Percentiles rank a stretch among this genome's conserved stretches.
Conservation (phyloP, 2,797 vertebrate species). For the Dipus sagitta region DNA sequence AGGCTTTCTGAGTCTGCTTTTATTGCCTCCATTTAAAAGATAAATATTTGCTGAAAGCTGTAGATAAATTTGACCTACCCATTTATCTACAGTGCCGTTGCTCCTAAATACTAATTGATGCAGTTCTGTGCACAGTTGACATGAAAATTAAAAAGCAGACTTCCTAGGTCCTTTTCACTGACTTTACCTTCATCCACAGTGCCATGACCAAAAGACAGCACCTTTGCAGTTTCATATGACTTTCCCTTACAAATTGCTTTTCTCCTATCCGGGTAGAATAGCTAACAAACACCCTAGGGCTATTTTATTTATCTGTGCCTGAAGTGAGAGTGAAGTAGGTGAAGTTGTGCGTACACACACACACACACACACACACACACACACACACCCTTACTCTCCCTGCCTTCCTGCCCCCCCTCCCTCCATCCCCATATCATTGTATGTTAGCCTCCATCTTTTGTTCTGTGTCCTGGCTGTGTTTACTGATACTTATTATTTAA, state of each 20-base stretch:
- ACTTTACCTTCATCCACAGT: neutral
- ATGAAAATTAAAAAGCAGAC: neutral
- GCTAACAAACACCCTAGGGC: neutral
- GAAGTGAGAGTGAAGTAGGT: neutral
- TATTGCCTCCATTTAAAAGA: slow-evolving; percentile 54
- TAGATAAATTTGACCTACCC: slow-evolving; percentile 12
- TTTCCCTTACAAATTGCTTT: slow-evolving; percentile 10
- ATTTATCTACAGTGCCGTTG: neutral
- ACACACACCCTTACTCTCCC: too few species aligned
- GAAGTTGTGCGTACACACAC: neutral
- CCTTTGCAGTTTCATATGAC: neutral
- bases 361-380: too few species aligned
- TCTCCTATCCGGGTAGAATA: neutral
- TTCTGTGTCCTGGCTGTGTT: slow-evolving; percentile 7
- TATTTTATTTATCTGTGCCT: neutral
- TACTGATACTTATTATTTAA: slow-evolving; percentile 70
- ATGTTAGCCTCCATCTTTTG: slow-evolving; percentile 19
- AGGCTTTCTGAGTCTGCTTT: neutral
- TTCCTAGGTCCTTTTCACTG: neutral
- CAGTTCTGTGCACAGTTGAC: neutral
- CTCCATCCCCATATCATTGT: neutral
- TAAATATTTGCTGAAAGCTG: slow-evolving; percentile 25
- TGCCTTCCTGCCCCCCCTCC: too few species aligned
- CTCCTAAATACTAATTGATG: slow-evolving; percentile 28
- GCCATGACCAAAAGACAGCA: neutral